Evolutionary conservation across 2,888 invertebrate genomes (phyloP).

Genomic region (Plebejus argus): DNA sequence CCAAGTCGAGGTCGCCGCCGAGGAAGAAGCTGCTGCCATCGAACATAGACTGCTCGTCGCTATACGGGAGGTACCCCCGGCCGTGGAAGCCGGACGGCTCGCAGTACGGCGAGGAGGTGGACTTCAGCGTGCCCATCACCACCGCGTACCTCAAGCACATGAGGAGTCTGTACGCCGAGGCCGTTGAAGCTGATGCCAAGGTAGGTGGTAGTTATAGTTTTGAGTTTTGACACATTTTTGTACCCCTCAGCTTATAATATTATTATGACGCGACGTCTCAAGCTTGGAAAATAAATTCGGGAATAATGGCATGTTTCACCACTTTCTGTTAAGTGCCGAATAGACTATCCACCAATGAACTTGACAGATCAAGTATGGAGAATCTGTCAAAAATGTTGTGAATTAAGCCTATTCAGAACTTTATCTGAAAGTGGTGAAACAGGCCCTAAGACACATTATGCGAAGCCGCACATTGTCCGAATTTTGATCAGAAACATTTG

Average conservation of each 20-base stretch:
- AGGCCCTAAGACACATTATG: too few species aligned
- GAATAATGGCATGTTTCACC: too few species aligned
- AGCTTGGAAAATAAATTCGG: too few species aligned
- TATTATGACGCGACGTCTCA: too few species aligned
- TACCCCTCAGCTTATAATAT: not conserved
- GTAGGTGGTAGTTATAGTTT: conserved; percentile 45
- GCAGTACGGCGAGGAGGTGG: conserved; percentile 81
- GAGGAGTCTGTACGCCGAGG: conserved; percentile 79
- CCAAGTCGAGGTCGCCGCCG: conserved; percentile 72
- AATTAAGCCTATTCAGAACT: too few species aligned
- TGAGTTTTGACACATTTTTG: not conserved
- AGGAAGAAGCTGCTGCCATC: conserved; percentile 74
- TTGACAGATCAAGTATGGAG: too few species aligned
- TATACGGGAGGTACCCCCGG: conserved; percentile 77
- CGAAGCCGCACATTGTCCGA: too few species aligned
- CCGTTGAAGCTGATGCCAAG: conserved; percentile 63
- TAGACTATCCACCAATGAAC: too few species aligned
- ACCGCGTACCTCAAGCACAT: conserved; percentile 94
- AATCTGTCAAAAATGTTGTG: too few species aligned
- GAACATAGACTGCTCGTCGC: conserved; percentile 59
- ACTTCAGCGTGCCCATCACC: conserved; percentile 93
- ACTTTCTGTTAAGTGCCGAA: too few species aligned
- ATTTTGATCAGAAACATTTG: too few species aligned
- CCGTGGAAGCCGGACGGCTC: conserved; percentile 81
- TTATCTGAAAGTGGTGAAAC: too few species aligned